These are phyloP conservation scores for Hafferia zeledoni DNA, from an alignment of 2,797 vertebrate genomes.

Conservation along the genomic window DNA sequence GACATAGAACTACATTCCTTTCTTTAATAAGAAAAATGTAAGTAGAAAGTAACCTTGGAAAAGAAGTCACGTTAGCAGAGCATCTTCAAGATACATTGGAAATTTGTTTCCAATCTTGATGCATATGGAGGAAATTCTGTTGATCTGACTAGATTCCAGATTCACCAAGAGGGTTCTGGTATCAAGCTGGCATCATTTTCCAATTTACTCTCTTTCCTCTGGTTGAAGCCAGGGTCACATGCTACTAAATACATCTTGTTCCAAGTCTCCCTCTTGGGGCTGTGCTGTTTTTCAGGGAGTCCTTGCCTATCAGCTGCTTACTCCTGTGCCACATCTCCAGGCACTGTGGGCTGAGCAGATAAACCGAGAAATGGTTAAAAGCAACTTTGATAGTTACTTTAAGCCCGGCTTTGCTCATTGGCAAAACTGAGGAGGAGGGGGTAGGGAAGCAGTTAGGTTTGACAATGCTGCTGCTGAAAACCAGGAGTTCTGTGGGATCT, in stretches of 20 bases:
- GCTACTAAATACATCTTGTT: not conserved
- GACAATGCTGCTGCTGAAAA: not conserved
- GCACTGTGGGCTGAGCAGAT: not conserved
- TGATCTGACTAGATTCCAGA: not conserved
- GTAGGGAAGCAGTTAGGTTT: not conserved
- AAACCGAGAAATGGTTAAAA: not conserved
- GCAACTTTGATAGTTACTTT: not conserved
- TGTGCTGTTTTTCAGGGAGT: accelerated
- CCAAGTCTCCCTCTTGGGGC: not conserved
- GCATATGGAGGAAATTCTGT: not conserved
- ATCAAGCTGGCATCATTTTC: not conserved
- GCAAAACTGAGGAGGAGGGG: not conserved
- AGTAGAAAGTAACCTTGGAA: not conserved
- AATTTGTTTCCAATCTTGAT: not conserved
- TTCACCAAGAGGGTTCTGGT: not conserved
- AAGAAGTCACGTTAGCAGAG: not conserved
- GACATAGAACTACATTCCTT: not conserved
- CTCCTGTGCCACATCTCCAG: not conserved
- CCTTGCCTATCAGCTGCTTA: not conserved
- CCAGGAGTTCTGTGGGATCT: not conserved
- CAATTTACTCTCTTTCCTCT: not conserved
- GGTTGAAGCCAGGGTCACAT: not conserved
- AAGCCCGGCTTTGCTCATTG: not conserved
- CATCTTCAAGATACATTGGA: slow-evolving; percentile 18
- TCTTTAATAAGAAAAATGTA: not conserved